Conservation (phyloP, 2,797 vertebrate species). For the Synaphobranchus kaupii region DNA sequence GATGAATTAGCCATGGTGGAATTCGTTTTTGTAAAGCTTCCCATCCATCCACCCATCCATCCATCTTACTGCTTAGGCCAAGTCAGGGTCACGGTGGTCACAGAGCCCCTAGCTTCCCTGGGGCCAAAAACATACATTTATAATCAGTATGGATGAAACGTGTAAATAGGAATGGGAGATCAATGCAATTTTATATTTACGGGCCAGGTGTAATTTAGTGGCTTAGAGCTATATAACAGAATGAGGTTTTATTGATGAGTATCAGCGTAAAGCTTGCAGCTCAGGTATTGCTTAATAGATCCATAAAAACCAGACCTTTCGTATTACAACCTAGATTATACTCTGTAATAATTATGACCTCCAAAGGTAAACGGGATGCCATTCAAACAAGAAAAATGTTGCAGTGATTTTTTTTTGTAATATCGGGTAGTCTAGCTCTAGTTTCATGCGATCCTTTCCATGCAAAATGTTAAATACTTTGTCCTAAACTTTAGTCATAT, state of each 20-base stretch:
- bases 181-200: constrained; percentile 6
- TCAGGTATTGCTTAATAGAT: constrained; percentile 19
- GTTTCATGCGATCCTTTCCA: background rate
- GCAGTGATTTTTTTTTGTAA: background rate
- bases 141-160: constrained; percentile 17
- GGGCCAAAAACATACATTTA: background rate
- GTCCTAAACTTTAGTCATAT: background rate
- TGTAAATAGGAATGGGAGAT: background rate
- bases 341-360: constrained; percentile 21
- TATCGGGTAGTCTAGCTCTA: background rate
- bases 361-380: background rate
- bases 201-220: background rate
- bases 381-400: constrained; percentile 3
- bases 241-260: background rate
- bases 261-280: background rate
- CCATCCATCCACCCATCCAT: no score
- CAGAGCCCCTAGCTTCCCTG: background rate
- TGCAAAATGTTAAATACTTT: background rate
- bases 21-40: background rate
- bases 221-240: constrained; percentile 14
- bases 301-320: constrained; percentile 19
- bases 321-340: constrained; percentile 12
- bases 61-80: no score
- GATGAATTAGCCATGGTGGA: background rate
- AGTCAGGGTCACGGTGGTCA: no score